Evolutionary conservation across 2,888 invertebrate species (phyloP), one percentile per base, ranked within the genome.

Genomic region (Xestia ashworthii): DNA sequence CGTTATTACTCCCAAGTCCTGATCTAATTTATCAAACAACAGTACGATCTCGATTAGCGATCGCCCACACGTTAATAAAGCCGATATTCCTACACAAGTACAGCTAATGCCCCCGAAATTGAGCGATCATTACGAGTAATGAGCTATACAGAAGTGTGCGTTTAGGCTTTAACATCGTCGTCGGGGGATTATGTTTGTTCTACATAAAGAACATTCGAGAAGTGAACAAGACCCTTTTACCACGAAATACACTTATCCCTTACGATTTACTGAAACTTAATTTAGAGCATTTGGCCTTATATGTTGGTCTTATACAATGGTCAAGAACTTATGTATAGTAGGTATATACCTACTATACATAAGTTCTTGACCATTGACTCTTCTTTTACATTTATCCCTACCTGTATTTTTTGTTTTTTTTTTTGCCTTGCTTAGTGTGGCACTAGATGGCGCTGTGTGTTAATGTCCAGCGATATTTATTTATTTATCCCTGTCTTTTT

Each of bases 111-210:
- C 44, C 55, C 48, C 58, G 65, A 69, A 77, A 83, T 83, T 74
- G 68, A 76, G 32, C 73, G 58, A 71, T 71, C 73, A 83, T 80
- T 86, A 71, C 25, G 48, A 32, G 69, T 83, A 86, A 77, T 73
- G 77, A 83, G 73, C 68, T 53, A 55, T 66, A 67, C 60, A 68
- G 32, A 64, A 71, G 48, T 72, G 66, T 76, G 50, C 65, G 65
- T 73, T 78, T 71, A 74, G 78, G 80, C 53, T 80, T 74, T 71
- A 71, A n/a, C 74, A 53, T 66, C 71, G 66, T 71, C 58, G 66
- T 55, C 65, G 48, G 75, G 72, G 73, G 71, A 78, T 76, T 83
- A 80, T 76, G 71, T 83, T 71, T 74, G 74, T 77, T 19, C 74
- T 67, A 71, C 74, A 74, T 78, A 80, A 83, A 74, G 66, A 68